phyloP scores from a whole-genome alignment of 2,797 vertebrate species.

The Lithobates sylvaticus region DNA sequence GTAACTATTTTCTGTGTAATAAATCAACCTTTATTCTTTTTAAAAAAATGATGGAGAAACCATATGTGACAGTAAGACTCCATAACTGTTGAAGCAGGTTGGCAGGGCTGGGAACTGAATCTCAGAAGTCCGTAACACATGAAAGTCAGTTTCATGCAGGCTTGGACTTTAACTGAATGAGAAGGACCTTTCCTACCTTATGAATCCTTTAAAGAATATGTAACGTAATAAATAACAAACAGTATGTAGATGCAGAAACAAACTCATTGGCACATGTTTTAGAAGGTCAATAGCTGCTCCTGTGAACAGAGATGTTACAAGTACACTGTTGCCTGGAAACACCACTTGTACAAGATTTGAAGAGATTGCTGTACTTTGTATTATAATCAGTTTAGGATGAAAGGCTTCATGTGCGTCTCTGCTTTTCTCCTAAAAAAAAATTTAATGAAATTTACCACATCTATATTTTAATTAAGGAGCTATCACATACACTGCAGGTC shows the following conservation, averaged over 20 bases:
- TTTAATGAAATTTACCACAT: not conserved
- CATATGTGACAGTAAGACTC: no score
- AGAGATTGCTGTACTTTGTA: not conserved
- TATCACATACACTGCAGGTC: not conserved
- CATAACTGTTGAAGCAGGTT: no score
- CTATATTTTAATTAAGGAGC: not conserved
- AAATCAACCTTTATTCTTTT: no score
- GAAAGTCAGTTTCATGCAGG: no score
- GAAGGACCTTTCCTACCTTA: no score
- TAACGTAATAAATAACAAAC: not conserved
- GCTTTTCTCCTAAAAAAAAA: not conserved
- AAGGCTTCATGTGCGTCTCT: not conserved
- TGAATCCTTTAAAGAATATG: not conserved
- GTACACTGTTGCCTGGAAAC: conserved; percentile 1
- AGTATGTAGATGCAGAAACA: not conserved
- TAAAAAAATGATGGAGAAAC: no score
- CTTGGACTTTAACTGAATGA: no score
- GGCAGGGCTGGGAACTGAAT: no score
- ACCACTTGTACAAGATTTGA: not conserved
- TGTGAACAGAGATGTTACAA: not conserved
- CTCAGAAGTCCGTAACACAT: no score
- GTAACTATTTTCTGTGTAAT: no score
- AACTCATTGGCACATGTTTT: not conserved
- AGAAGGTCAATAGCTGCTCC: not conserved
- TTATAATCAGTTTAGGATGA: not conserved